These are phyloP conservation scores for Tiliacea aurago DNA, from an alignment of 2,888 invertebrate species.

Conservation along the genomic window DNA sequence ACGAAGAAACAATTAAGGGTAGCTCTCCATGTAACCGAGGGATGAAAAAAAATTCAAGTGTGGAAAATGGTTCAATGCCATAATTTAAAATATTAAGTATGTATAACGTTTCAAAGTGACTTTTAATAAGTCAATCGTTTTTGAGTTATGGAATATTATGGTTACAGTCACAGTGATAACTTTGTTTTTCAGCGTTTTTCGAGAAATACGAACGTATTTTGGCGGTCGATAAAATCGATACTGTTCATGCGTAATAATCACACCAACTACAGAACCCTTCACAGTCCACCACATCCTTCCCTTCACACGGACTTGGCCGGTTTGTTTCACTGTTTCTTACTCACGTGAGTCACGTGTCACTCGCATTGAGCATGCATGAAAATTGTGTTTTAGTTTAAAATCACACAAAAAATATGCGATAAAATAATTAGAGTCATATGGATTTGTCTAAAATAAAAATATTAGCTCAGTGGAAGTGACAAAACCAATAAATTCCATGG, in stretches of 20 bases:
- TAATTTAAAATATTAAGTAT: neutral
- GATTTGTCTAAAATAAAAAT: neutral
- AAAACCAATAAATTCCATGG: neutral
- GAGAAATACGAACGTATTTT: neutral
- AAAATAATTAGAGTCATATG: neutral
- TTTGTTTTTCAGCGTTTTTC: neutral
- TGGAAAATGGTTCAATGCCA: neutral
- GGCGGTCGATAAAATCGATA: too few relatives aligned
- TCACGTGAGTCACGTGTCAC: constrained; percentile 2
- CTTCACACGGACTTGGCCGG: neutral
- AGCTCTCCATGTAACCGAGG: neutral
- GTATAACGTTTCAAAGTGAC: neutral
- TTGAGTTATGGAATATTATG: neutral
- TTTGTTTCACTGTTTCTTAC: neutral
- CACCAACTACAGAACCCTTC: neutral
- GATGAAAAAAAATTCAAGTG: neutral
- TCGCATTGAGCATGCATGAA: too few relatives aligned
- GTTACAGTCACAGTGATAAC: neutral
- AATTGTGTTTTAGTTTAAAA: neutral
- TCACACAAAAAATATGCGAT: neutral
- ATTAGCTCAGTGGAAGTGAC: neutral
- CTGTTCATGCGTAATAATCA: neutral
- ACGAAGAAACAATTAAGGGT: neutral
- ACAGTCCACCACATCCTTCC: too few relatives aligned
- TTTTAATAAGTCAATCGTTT: neutral